Base-by-base conservation (phyloP, 2,888 invertebrate genomes). In the Drosophila affinis region DNA sequence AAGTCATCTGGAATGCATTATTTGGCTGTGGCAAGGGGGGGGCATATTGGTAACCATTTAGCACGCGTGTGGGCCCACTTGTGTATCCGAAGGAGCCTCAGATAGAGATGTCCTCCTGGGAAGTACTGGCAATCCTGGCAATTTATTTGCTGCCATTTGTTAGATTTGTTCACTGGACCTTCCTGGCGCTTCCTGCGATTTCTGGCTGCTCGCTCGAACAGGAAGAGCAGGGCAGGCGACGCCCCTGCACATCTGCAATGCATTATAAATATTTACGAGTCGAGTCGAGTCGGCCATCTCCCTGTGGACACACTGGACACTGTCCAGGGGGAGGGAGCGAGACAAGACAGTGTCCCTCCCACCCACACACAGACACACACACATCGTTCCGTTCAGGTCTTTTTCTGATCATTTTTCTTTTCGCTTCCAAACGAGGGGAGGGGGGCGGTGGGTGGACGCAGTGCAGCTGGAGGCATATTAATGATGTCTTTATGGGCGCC, bases 191-290 rank as follows among this genome's bases (percentile, higher is more conserved):
- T 24, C 24, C 5, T 24, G 24, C 24, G 24, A 24, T 24, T 24
- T 24, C 24, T 24, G 21, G 21, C 21, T 21, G 21, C 21, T 21
- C 21, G 24, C 27, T 27, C 27, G 27, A 9, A 9, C 27, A 27
- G 7, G 2, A 9, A 27, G 27, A 27, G 9, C 29, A 29, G 29
- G n/a, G 9, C 29, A 29, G 29, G n/a, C 70, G 6, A 46, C 5
- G 52, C 12, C 64, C 27, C 39, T 48, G 58, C 62, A 61, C 62
- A 61, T 57, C 72, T 61, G 64, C 58, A 39, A 77, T 52, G 68
- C 68, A 61, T 67, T 72, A 55, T 67, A 83, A 83, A 77, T 83
- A 80, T 79, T 80, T 74, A 79, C 74, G 71, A 77, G 63, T n/a
- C 67, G 64, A 12, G 53, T 10, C 74, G 71, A 77, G 68, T 17